Percentiles rank a stretch among this genome's conserved stretches.
Evolutionary conservation across 2,113 vertebrate genomes (phyloP).

Genomic region (Melanocharis versteri): DNA sequence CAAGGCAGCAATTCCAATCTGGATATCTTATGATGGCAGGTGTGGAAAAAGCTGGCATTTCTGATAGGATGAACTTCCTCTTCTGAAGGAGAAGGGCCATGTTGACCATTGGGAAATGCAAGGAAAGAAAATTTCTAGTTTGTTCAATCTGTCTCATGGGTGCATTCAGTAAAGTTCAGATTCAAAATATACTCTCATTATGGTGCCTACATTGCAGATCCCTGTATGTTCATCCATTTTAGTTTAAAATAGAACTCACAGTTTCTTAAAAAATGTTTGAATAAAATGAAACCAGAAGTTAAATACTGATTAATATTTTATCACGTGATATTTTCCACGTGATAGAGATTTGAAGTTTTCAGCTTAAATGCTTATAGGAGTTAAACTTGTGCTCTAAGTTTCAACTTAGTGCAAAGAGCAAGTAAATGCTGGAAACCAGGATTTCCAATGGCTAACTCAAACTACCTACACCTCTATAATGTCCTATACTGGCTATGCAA

Average conservation of each 20-base stretch:
- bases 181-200: neutral
- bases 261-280: neutral
- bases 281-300: neutral
- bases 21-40: neutral
- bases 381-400: neutral
- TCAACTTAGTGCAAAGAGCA: neutral
- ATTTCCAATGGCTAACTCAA: conserved; percentile 58
- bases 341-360: neutral
- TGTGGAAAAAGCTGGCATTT: neutral
- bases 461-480: conserved; percentile 12
- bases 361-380: neutral
- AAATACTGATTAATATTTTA: neutral
- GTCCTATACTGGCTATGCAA: conserved; percentile 61
- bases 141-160: fast-evolving
- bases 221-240: neutral
- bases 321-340: neutral
- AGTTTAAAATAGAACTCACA: neutral
- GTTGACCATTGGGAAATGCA: neutral
- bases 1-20: neutral
- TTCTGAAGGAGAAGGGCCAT: neutral
- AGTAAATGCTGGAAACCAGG: conserved; percentile 45
- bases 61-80: neutral
- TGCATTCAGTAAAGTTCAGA: neutral
- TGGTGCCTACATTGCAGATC: neutral
- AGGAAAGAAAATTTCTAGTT: neutral